Conservation (phyloP, 2,888 invertebrate species). For the Xestia xanthographa region DNA sequence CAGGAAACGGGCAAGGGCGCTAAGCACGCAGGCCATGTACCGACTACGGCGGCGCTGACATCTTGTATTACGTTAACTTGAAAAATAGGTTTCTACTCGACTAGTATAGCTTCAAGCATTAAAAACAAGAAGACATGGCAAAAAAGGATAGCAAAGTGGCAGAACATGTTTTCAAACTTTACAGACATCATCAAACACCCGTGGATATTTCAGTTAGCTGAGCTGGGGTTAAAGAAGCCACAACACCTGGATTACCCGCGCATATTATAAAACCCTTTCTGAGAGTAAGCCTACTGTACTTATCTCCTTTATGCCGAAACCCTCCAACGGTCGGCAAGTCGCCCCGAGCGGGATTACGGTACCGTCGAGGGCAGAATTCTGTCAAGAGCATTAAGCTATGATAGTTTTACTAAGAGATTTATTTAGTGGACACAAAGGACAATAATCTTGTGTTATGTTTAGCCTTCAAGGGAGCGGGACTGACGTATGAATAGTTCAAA, state of each 20-base stretch:
- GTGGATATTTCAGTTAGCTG: background rate
- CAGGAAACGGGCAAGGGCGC: slow-evolving; percentile 50
- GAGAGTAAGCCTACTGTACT: slow-evolving; percentile 18
- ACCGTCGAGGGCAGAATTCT: slow-evolving; percentile 35
- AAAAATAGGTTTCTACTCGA: slow-evolving; percentile 4
- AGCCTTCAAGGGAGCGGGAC: slow-evolving; percentile 13
- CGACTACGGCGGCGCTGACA: slow-evolving; percentile 2
- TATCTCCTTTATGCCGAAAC: slow-evolving; percentile 40
- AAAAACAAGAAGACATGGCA: background rate
- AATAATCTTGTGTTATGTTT: slow-evolving; percentile 34
- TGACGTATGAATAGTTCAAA: slow-evolving; percentile 22
- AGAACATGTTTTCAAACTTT: background rate
- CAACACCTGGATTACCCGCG: background rate
- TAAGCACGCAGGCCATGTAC: slow-evolving; percentile 30
- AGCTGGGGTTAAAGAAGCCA: background rate
- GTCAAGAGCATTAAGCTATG: slow-evolving; percentile 52
- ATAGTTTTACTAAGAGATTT: slow-evolving; percentile 49
- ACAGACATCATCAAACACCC: background rate
- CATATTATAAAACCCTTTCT: background rate
- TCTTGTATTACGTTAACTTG: slow-evolving; percentile 11
- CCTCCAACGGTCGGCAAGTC: slow-evolving; percentile 29
- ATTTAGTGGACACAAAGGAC: slow-evolving; percentile 39
- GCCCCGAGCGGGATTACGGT: slow-evolving; percentile 50
- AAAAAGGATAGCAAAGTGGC: background rate
- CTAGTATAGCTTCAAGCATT: background rate